Conservation (phyloP, 2,888 invertebrate genomes). For the Falcaria lacertinaria region DNA sequence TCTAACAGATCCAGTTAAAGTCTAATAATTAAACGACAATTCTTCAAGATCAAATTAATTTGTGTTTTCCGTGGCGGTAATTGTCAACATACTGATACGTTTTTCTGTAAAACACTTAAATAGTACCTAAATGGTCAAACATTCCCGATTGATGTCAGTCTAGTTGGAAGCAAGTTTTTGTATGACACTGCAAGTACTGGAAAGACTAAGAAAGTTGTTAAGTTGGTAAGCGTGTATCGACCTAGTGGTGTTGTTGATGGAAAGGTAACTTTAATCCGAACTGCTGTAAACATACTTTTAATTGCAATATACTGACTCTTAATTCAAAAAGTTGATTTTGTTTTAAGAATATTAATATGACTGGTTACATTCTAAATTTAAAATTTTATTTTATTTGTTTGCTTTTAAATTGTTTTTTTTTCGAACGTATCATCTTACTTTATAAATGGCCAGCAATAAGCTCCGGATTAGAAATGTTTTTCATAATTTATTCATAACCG, state of each 20-base stretch:
- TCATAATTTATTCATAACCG: no score
- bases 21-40: background rate
- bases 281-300: no score
- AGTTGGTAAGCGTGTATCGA: background rate
- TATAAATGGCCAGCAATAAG: no score
- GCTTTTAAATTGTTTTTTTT: no score
- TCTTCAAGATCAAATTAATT: background rate
- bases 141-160: background rate
- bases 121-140: background rate
- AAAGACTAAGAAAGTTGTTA: background rate
- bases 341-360: no score
- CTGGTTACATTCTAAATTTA: no score
- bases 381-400: no score
- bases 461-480: no score
- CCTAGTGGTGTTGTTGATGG: background rate
- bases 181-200: background rate
- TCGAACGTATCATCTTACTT: no score
- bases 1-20: background rate
- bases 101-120: background rate
- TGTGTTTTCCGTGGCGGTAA: background rate
- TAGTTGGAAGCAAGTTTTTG: background rate
- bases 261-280: background rate
- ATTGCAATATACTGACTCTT: no score
- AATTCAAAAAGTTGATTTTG: no score
- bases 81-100: background rate